Evolutionary conservation across 2,888 invertebrate genomes (phyloP), one percentile per base, ranked within the genome.

Genomic region (Synanthedon myopaeformis): DNA sequence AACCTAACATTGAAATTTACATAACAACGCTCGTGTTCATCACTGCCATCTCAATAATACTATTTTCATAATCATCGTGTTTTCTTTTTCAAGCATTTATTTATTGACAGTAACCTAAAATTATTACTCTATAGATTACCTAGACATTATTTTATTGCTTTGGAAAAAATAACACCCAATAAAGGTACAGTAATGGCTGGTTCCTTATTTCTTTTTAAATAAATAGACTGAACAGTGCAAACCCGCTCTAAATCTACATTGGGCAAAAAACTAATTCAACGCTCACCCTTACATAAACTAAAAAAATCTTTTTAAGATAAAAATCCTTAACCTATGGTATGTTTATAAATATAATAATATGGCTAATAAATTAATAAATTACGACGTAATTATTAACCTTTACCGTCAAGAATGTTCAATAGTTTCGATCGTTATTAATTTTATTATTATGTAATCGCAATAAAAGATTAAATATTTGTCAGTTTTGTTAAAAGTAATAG

Each of bases 241-340:
- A 69, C 71, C 35, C 72, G 76, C 65, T 66, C 64, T 54, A 53
- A 66, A 70, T 70, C 73, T 76, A 76, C 68, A 69, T 59, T 71
- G 70, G 70, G 72, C 75, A 76, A 73, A 73, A 72, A 19, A 49
- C 12, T 77, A 75, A 78, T 74, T 73, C 75, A 84, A 84, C 85
- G 85, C 85, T 86, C 85, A 85, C 86, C 84, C 85, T 70, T 82
- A 82, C 73, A 76, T 83, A 83, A 72, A 74, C 79, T 83, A 83
- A 72, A 79, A 84, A 70, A 82, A 82, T 84, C 83, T 82, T 85
- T 79, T 72, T 76, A 84, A 84, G 82, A 83, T 82, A 83, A 83
- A 82, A 83, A 80, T 77, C 76, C 84, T 85, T 84, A 86, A 63
- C 79, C 85, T 87, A 87, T 87, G 87, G 87, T 87, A 87, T 86